phyloP scores from a whole-genome alignment of 2,797 vertebrate genomes.

The Melanotaenia parkinsoni region DNA sequence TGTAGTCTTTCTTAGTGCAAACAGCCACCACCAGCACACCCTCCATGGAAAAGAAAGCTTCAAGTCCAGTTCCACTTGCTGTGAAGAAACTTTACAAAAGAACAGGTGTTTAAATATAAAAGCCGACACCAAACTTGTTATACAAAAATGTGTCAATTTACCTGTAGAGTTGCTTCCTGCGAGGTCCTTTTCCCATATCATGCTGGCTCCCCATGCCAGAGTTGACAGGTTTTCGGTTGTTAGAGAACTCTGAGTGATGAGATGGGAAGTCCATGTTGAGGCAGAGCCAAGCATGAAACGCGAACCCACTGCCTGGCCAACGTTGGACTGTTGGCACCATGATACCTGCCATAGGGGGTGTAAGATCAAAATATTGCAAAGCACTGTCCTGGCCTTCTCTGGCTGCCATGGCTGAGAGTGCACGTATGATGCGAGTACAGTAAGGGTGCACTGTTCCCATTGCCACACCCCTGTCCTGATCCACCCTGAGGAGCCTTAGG shows the following conservation, averaged over 20 bases:
- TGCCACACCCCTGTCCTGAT: constrained; percentile 56
- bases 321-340: constrained; percentile 94
- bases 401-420: constrained; percentile 89
- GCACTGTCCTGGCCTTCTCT: constrained; percentile 84
- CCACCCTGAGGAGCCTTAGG: constrained; percentile 82
- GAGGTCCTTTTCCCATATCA: constrained; percentile 81
- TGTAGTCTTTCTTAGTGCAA: constrained; percentile 97
- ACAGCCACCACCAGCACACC: constrained; percentile 95
- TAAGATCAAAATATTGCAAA: constrained; percentile 93
- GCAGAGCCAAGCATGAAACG: constrained; percentile 97
- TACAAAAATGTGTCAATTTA: constrained; percentile 48
- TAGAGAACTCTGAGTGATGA: constrained; percentile 54
- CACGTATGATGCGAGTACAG: constrained; percentile 82
- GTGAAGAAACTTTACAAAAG: constrained; percentile 89
- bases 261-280: constrained; percentile 83
- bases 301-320: constrained; percentile 91
- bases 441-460: constrained; percentile 78
- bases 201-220: constrained; percentile 45
- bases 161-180: constrained; percentile 96
- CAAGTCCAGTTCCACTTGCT: constrained; percentile 91
- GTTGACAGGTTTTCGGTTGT: constrained; percentile 43
- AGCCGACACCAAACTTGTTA: not conserved
- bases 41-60: constrained; percentile 93
- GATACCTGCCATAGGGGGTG: constrained; percentile 94
- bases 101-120: not conserved